Conservation (phyloP, 2,888 invertebrate species). For the Omphaloscelis lunosa region DNA sequence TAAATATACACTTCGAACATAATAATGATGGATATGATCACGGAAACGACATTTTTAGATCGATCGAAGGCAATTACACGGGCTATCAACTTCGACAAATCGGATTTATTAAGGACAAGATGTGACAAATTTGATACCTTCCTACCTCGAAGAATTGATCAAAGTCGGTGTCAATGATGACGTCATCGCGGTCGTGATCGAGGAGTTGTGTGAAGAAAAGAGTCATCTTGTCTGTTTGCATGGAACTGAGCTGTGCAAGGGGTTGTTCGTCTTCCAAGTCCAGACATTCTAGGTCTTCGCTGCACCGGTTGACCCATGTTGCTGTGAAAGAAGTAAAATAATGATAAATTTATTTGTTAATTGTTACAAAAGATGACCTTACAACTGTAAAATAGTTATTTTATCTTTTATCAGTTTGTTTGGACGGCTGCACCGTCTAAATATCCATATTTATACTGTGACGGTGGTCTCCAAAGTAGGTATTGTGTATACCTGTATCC, state of each 20-base stretch:
- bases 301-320: constrained; percentile 94
- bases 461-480: not conserved
- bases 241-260: constrained; percentile 89
- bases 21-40: constrained; percentile 18
- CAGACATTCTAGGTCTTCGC: constrained; percentile 91
- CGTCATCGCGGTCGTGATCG: constrained; percentile 93
- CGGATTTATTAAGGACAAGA: constrained; percentile 38
- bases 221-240: constrained; percentile 93
- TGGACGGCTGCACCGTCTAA: not conserved
- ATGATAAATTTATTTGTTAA: not conserved
- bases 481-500: not conserved
- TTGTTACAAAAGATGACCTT: not conserved
- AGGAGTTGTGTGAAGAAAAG: constrained; percentile 93
- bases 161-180: constrained; percentile 93
- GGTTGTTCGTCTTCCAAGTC: constrained; percentile 90
- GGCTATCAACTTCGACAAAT: constrained; percentile 18
- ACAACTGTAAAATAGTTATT: not conserved
- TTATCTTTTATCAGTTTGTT: not conserved
- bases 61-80: constrained; percentile 20
- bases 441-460: no score
- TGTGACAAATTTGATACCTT: constrained; percentile 66
- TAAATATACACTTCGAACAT: constrained; percentile 8
- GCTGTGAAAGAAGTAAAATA: constrained; percentile 83
- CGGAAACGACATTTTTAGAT: constrained; percentile 6
- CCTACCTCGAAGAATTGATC: constrained; percentile 91